Evolutionary conservation across 1,140 invertebrate species (phyloP).

Genomic region (Calliphora vicina): DNA sequence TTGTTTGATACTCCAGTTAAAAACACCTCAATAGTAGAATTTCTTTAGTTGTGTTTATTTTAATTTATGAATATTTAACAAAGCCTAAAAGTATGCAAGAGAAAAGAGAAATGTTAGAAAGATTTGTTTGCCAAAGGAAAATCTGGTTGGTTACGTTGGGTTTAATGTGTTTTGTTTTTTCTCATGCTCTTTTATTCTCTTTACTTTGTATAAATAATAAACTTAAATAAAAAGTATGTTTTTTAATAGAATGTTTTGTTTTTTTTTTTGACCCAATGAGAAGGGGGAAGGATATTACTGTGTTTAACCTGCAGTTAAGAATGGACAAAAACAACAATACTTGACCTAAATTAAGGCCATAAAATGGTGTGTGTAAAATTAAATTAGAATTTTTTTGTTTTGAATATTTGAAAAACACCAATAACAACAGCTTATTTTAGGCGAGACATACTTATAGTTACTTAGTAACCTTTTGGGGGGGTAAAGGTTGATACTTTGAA

Average conservation of each 20-base stretch:
- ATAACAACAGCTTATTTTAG: neutral
- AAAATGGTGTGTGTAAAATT: neutral
- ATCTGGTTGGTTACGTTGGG: neutral
- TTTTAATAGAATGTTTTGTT: neutral
- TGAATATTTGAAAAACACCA: neutral
- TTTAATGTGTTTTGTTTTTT: neutral
- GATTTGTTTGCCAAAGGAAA: no score
- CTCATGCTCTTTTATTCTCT: neutral
- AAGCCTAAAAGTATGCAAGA: neutral
- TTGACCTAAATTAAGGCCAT: neutral
- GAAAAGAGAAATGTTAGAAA: neutral
- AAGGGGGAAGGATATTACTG: no score
- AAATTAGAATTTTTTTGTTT: neutral
- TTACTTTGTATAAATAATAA: neutral
- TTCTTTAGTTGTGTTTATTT: neutral
- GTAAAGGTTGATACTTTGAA: no score
- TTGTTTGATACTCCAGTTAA: neutral
- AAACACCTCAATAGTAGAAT: neutral
- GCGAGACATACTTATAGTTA: neutral
- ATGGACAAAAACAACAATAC: neutral
- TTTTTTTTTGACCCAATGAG: neutral
- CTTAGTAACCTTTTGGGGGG: no score
- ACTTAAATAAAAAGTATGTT: neutral
- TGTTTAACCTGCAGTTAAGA: no score
- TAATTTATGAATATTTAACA: constrained; percentile 1